Evolutionary conservation across 2,888 invertebrate genomes (phyloP), one percentile per base, ranked within the genome.

Genomic region (Drosophila mercatorum): DNA sequence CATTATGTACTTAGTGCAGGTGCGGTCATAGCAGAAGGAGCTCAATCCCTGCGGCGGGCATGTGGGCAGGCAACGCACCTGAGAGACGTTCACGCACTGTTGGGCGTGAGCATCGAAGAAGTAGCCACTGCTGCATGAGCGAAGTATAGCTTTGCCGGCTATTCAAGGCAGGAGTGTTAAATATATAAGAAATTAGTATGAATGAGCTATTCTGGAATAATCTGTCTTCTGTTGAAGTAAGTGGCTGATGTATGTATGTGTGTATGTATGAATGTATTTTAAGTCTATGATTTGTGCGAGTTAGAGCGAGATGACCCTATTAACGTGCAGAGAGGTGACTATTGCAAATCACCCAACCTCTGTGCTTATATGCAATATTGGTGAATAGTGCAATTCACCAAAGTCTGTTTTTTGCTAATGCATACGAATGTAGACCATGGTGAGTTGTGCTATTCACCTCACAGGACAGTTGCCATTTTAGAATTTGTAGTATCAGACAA

Each of bases 1-100:
- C 12, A 92, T 68, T 0, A 90, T 83, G 68, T 89, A 92, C 68
- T 91, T 92, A 47, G 83, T 88, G 47, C 93, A 92, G 46, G 92
- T 92, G 57, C 90, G 91, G 68, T 88, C 85, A 11, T 90, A 91
- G 31, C 82, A 61, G 64, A 86, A 90, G 6, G 87, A 85, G 6
- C 71, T 75, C 22, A 92, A 64, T 0, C 81, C 78, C 1, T 57
- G 41, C 2, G 72, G 31, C 0, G 79, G 81, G 17, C 92, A 92
- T 2, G 74, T 82, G 44, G 79, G 84, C 22, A 90, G 51, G 46
- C 92, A 92, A 0, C 60, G 40, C 4, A 81, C 86, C 41, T 81
- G 76, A 5, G 59, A 57, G 0, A 78, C 73, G 10, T 41, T 14
- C 11, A 83, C 82, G 53, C 92, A 92, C 22, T 81, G 74, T 65